Conservation (phyloP, 2,113 vertebrate species). For the Sisor rabdophorus region DNA sequence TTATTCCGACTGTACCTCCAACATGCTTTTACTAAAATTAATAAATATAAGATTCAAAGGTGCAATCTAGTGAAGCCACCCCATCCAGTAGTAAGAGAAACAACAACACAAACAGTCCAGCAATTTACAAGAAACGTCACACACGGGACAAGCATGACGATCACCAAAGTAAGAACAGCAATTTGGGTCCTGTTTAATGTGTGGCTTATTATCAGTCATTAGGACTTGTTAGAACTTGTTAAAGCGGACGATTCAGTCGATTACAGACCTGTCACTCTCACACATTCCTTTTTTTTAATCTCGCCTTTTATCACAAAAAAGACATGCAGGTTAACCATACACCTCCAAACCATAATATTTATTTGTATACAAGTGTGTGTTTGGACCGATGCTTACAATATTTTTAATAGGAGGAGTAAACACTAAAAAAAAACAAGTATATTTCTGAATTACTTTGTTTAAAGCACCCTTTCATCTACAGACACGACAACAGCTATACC, state of each 20-base stretch:
- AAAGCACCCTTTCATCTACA: too few species aligned
- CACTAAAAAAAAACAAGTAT: too few species aligned
- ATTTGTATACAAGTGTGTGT: background rate
- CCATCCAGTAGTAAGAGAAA: background rate
- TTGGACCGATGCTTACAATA: too few species aligned
- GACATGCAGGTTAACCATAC: slow-evolving; percentile 5
- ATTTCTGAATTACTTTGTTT: too few species aligned
- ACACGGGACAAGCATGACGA: slow-evolving; percentile 59
- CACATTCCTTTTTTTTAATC: slow-evolving; percentile 13
- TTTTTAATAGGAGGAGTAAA: too few species aligned
- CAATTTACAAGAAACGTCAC: background rate
- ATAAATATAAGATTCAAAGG: background rate
- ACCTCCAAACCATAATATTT: slow-evolving; percentile 20
- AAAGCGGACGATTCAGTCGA: slow-evolving; percentile 53
- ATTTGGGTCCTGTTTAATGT: slow-evolving; percentile 51
- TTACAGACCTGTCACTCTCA: slow-evolving; percentile 47
- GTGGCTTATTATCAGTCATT: slow-evolving; percentile 58
- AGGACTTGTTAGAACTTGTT: slow-evolving; percentile 62
- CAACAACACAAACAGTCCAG: background rate
- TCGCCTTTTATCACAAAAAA: slow-evolving; percentile 17
- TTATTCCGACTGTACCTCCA: background rate
- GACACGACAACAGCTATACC: too few species aligned
- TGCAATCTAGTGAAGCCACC: background rate
- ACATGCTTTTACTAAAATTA: background rate
- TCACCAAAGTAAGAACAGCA: slow-evolving; percentile 64